Percentiles rank a stretch among this genome's conserved stretches.
Evolutionary conservation across 2,797 vertebrate species (phyloP).

Genomic region (Toxotes lorentzi): DNA sequence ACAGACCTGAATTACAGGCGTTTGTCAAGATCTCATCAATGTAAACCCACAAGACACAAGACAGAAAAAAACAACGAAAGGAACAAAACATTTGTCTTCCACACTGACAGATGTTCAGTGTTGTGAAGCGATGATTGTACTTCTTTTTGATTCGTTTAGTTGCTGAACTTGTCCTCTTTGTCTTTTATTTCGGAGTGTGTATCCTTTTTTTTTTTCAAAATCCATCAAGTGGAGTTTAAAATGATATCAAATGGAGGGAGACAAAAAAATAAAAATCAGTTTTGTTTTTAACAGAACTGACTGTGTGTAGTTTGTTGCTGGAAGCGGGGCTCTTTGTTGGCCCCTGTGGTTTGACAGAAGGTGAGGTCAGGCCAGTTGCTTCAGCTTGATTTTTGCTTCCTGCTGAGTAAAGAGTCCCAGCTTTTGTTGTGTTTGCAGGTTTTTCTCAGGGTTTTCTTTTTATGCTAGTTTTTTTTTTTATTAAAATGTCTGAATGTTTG

Average conservation of each 20-base stretch:
- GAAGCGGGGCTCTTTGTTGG: constrained; percentile 7
- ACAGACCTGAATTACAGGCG: constrained; percentile 48
- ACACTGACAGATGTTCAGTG: constrained; percentile 76
- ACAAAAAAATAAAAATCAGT: constrained; percentile 78
- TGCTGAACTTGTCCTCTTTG: constrained; percentile 70
- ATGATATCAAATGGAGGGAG: constrained; percentile 79
- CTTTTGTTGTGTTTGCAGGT: constrained; percentile 52
- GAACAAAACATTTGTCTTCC: constrained; percentile 77
- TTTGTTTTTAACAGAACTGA: constrained; percentile 85
- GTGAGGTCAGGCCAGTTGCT: constrained; percentile 48
- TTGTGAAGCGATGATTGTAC: constrained; percentile 76
- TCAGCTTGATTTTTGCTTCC: constrained; percentile 47
- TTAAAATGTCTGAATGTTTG: constrained; percentile 22
- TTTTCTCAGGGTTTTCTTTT: constrained; percentile 2
- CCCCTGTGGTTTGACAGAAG: constrained; percentile 56
- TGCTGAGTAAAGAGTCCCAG: constrained; percentile 54
- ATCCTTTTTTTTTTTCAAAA: constrained; percentile 71
- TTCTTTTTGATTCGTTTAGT: constrained; percentile 62
- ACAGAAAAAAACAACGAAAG: constrained; percentile 45
- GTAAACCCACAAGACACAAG: constrained; percentile 57
- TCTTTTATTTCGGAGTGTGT: constrained; percentile 64
- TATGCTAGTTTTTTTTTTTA: neutral
- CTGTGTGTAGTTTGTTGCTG: constrained; percentile 67
- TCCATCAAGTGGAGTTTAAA: constrained; percentile 81
- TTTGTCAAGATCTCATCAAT: constrained; percentile 54